phyloP scores from a whole-genome alignment of 2,797 vertebrate genomes.

The Argya squamiceps region DNA sequence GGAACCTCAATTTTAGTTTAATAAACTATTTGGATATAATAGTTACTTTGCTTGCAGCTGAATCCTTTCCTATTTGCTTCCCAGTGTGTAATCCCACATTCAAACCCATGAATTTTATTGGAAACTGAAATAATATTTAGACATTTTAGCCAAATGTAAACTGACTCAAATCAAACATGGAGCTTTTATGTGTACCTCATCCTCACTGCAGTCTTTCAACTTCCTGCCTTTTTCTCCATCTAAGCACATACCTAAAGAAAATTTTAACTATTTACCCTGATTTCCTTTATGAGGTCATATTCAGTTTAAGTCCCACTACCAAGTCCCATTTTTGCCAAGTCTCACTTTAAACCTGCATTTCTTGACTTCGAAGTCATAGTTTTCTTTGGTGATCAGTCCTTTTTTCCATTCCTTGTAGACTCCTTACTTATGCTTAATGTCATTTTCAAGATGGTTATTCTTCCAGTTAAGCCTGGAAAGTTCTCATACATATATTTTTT shows the following conservation, averaged over 20 bases:
- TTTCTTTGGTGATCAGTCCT: conserved; percentile 38
- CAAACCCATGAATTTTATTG: background rate
- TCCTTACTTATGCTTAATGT: background rate
- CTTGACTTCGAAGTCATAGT: conserved; percentile 24
- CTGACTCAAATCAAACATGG: background rate
- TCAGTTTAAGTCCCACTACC: background rate
- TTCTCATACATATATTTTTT: background rate
- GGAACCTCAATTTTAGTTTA: background rate
- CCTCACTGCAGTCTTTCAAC: background rate
- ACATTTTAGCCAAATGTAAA: background rate
- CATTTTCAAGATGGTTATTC: conserved; percentile 51
- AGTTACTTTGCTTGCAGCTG: background rate
- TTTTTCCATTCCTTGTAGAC: conserved; percentile 28
- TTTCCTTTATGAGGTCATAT: background rate
- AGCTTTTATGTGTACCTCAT: background rate
- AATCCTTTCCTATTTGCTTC: background rate
- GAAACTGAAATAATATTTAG: background rate
- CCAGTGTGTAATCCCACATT: background rate
- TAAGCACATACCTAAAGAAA: background rate
- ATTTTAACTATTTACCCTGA: background rate
- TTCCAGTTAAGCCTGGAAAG: conserved; percentile 42
- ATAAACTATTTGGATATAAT: background rate
- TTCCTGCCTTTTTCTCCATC: background rate
- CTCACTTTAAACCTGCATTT: conserved; percentile 14
- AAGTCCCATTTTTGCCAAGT: background rate